Conservation (phyloP, 2,888 invertebrate species). For the Schizotus pectinicornis region DNA sequence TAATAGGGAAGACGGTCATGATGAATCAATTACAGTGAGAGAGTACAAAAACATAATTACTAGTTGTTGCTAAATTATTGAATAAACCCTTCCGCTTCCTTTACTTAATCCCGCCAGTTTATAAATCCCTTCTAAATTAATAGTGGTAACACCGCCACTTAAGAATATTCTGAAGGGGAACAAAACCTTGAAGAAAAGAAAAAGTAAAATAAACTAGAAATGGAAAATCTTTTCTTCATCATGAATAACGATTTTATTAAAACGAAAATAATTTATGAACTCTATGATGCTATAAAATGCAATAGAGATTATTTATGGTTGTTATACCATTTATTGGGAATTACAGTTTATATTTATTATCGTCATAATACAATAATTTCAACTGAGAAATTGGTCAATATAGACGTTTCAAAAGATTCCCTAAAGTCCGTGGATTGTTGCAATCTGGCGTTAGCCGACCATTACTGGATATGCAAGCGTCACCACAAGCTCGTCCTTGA, state of each 20-base stretch:
- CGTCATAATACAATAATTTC: neutral
- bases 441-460: slow-evolving; percentile 57
- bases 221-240: too few species aligned
- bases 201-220: too few species aligned
- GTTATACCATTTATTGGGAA: neutral
- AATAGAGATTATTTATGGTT: neutral
- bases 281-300: too few species aligned
- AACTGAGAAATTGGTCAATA: too few species aligned
- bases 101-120: neutral
- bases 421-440: slow-evolving; percentile 60
- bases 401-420: slow-evolving; percentile 54
- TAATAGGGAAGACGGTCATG: slow-evolving; percentile 14
- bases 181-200: too few species aligned
- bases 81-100: slow-evolving; percentile 26
- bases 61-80: slow-evolving; percentile 22
- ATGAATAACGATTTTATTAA: too few species aligned
- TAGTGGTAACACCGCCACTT: neutral
- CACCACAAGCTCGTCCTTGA: slow-evolving; percentile 59
- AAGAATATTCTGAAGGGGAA: neutral
- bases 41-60: slow-evolving; percentile 15
- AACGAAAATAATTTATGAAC: too few species aligned
- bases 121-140: neutral
- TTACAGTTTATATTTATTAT: neutral
- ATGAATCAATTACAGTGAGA: slow-evolving; percentile 17
- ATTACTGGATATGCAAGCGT: slow-evolving; percentile 54